Evolutionary conservation across 2,113 vertebrate species (phyloP), one percentile per base, ranked within the genome.

Genomic region (Recurvirostra avosetta): DNA sequence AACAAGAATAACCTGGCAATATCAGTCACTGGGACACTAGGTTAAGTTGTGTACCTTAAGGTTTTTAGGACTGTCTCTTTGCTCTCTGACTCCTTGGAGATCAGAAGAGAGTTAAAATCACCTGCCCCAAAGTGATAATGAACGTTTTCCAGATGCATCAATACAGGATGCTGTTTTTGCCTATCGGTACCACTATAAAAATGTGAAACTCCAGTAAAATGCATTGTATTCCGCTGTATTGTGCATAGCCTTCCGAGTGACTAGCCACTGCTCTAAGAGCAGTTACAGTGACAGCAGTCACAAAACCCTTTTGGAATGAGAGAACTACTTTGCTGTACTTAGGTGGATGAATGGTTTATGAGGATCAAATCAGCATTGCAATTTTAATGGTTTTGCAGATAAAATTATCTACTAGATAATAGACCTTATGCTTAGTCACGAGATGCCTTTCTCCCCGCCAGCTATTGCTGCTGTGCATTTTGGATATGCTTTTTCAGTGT

Each of bases 161-260:
- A 6, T 38, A 5, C 9, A 43, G 40, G 32, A n/a, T 3, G 1
- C 18, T 30, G 0, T 8, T 75, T 71, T 71, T 92, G 14, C n/a
- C 23, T 29, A 1, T 53, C 4, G 4, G 18, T 32, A 26, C 36
- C 32, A 29, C 36, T 49, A 2, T 15, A 17, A 67, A 67, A 50
- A 61, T 16, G 15, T 32, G 47, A 41, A 67, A 50, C 41, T 77
- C 11, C 36, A 43, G 11, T n/a, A 27, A 49, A 55, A 30, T 6
- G 9, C 4, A 0, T 32, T 74, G 38, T 34, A 6, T 19, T 76
- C 12, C 1, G 0, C 2, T 32, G 27, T 30, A 5, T 9, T 49
- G 19, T 59, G 12, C 6, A 1, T 18, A 18, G 53, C 12, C 7
- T 45, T 22, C 23, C 0, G 2, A 47, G 52, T 55, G 71, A 30